Evolutionary conservation across 30 jellyfish, hydroid and myxozoan species (phyloP), one percentile per base, ranked within the genome.

Genomic region (Sanderia malayensis): DNA sequence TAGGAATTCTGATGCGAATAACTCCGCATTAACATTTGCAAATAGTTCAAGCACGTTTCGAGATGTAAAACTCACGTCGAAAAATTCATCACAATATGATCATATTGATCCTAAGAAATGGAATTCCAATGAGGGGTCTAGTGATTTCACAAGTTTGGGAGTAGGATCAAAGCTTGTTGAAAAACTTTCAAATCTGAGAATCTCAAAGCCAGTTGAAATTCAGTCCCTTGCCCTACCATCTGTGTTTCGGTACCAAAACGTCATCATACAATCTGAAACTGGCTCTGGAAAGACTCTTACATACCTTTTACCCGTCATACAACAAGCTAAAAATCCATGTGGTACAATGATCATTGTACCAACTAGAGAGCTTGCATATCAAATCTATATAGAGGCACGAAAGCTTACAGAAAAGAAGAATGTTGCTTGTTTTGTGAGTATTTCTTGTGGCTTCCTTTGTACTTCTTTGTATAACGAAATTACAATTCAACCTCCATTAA

Each of bases 221-320:
- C 97, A 89, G 58, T 29, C 73, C 2, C 66, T 57, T 6, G 64
- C 94, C n/a, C 57, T 89, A n/a, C 84, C 91, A 61, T 61, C 75
- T 7, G 66, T 89, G 8, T 64, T 69, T 4, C 30, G 46, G 47
- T 37, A 79, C 15, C 73, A 62, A 44, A 67, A 73, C 47, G 76
- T 93, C 0, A 81, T 92, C 19, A 53, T 92, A 8, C 95, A 83
- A n/a, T 84, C 98, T 4, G 90, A 89, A 31, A 92, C 98, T 15
- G 98, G 98, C 0, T 76, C 92, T 44, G 98, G 98, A 8, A 92
- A 92, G 65, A 92, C 98, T 0, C 44, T 92, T 41, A 92, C 95
- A 10, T 92, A 65, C 52, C 76, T 92, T 59, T 58, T 92, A 31
- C 98, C 98, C 29, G 70, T 69, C 18, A 44, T 92, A 24, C 95